Evolutionary conservation across 2,797 vertebrate genomes (phyloP).

Genomic region (Hydrophis major): DNA sequence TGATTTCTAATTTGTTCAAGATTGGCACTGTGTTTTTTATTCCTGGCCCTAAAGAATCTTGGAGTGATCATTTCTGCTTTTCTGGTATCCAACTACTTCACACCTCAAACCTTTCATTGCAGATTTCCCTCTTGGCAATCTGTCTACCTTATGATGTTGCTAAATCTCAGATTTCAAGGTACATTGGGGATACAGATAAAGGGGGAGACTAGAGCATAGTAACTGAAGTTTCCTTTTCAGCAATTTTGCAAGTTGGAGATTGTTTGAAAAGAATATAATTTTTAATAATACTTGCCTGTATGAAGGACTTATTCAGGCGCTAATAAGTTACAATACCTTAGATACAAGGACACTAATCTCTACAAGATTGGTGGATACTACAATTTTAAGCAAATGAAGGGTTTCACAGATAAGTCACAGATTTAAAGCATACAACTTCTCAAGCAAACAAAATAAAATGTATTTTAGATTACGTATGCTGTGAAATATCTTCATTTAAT

Average conservation of each 20-base stretch:
- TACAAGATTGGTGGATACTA: neutral
- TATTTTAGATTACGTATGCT: neutral
- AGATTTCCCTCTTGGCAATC: neutral
- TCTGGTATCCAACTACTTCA: neutral
- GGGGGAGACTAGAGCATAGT: neutral
- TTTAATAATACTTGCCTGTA: neutral
- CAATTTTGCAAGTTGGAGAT: neutral
- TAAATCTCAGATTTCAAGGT: neutral
- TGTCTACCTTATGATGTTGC: neutral
- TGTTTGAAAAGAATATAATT: neutral
- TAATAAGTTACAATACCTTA: neutral
- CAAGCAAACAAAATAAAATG: neutral
- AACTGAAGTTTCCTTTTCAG: neutral
- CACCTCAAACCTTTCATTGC: neutral
- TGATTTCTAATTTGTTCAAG: neutral
- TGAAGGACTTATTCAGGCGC: neutral
- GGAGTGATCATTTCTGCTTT: neutral
- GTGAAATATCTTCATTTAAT: neutral
- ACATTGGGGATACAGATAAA: neutral
- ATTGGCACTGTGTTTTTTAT: neutral
- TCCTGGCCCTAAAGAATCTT: neutral
- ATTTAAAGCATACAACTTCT: neutral
- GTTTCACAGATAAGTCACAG: neutral
- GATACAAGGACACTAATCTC: too few species aligned
- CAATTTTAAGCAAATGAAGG: neutral